A percentile compares a stretch with the other conserved stretches of the same genome.
Evolutionary conservation across 2,113 vertebrate genomes (phyloP).

Genomic region (Oncorhynchus tshawytscha): DNA sequence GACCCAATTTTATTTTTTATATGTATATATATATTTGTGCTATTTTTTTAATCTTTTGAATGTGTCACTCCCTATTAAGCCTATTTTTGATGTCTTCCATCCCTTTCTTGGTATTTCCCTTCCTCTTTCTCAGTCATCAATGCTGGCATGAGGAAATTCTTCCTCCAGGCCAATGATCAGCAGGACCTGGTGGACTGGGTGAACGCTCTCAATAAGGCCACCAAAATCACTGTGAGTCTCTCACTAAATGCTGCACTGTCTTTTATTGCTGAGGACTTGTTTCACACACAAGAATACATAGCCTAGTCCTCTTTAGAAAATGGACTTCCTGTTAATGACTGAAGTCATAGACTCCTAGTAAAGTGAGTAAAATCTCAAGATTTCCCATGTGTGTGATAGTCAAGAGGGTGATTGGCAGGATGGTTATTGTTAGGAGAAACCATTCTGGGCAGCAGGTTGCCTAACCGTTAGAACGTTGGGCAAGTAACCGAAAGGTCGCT

Average conservation of each 20-base stretch:
- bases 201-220: slow-evolving; percentile 95
- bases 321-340: too few species aligned
- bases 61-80: too few species aligned
- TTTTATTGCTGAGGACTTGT: too few species aligned
- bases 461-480: too few species aligned
- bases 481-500: too few species aligned
- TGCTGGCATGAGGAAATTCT: slow-evolving; percentile 96
- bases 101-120: slow-evolving; percentile 27
- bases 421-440: slow-evolving; percentile 49
- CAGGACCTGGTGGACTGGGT: slow-evolving; percentile 98
- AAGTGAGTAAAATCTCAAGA: background rate
- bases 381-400: slow-evolving; percentile 30
- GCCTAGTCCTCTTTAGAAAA: too few species aligned
- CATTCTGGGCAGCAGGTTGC: background rate
- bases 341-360: background rate
- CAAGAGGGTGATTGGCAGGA: slow-evolving; percentile 62
- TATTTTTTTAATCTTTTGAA: too few species aligned
- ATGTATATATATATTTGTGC: too few species aligned
- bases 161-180: slow-evolving; percentile 97
- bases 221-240: slow-evolving; percentile 96
- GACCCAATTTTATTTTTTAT: too few species aligned
- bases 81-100: background rate
- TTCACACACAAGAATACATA: too few species aligned
- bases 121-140: slow-evolving; percentile 85
- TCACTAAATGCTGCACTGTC: background rate